Base-by-base conservation (phyloP, 2,888 invertebrate species). In the Biston stratarius region DNA sequence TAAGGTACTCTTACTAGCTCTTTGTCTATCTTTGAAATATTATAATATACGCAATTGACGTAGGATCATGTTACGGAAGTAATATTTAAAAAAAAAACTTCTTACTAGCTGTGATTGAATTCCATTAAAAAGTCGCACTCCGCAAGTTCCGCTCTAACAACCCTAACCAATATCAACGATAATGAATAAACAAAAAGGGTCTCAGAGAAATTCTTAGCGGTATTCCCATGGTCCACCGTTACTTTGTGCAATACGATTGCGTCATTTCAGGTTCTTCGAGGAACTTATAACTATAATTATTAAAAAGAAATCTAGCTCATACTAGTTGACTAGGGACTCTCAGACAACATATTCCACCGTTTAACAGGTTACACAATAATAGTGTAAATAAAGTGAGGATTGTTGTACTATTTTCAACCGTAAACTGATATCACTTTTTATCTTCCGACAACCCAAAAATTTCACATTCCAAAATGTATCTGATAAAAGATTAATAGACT, bases 191-290 rank as follows among this genome's bases (percentile, higher is more conserved):
- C 78, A 87, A 81, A 83, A 84, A 76, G 75, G 83, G 83, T 79
- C 87, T 86, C 82, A 83, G 70, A 77, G 64, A 81, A 74, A 81
- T 85, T 74, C 86, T 87, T 87, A 87, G 87, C 81, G 83, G 85
- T 83, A 84, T 81, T 77, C 81, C 78, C 70, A 65, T 69, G 72
- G 62, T 55, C 62, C 71, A 75, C 76, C 77, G 78, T 79, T 79
- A 76, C 59, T 77, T 69, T 73, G 73, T 74, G 71, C 66, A 47
- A 57, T 58, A 60, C 60, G 64, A 62, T 45, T 67, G 55, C 47
- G 52, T 60, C 59, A 67, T 58, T 56, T 40, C 9, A 33, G 6
- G 33, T n/a, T 34, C 15, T 67, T 53, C 55, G 48, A n/a, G 24
- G 36, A 66, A 67, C 51, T 36, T 1, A 38, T 9, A 9, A 34